A percentile compares a stretch with the other conserved stretches of the same genome.
phyloP scores from a whole-genome alignment of 2,113 vertebrate species.

The Notechis scutatus region DNA sequence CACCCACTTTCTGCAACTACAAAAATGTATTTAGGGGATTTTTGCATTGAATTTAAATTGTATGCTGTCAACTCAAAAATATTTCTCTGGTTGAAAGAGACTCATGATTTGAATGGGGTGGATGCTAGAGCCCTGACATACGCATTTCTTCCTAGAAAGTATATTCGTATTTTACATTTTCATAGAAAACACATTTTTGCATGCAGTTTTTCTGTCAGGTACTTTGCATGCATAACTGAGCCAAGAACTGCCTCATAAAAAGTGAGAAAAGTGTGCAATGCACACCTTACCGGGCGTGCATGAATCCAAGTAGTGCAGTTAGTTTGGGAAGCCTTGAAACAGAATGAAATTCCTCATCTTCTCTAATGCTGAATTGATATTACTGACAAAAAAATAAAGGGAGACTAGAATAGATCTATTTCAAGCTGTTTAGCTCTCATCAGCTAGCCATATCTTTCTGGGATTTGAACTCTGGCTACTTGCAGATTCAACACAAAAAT shows the following conservation, averaged over 20 bases:
- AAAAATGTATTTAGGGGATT: not conserved
- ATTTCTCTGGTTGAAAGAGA: no score
- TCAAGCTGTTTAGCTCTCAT: no score
- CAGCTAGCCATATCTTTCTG: no score
- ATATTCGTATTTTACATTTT: not conserved
- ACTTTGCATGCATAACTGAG: not conserved
- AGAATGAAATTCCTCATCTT: not conserved
- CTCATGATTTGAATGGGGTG: no score
- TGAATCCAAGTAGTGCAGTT: not conserved
- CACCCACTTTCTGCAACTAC: not conserved
- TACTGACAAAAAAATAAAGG: no score
- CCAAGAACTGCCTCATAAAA: not conserved
- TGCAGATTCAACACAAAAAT: no score
- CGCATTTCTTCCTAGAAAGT: not conserved
- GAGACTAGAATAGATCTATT: no score
- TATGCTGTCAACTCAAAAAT: no score
- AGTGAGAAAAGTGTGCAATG: not conserved
- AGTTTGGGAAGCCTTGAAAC: not conserved
- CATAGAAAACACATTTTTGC: not conserved
- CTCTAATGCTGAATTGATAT: no score
- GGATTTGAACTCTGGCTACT: no score
- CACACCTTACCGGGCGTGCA: rapidly evolving
- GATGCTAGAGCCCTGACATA: no score
- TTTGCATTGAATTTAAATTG: no score
- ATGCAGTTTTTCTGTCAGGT: not conserved